These are phyloP conservation scores for Erythrocercus mccallii DNA, from an alignment of 2,113 vertebrate species.

Conservation along the genomic window DNA sequence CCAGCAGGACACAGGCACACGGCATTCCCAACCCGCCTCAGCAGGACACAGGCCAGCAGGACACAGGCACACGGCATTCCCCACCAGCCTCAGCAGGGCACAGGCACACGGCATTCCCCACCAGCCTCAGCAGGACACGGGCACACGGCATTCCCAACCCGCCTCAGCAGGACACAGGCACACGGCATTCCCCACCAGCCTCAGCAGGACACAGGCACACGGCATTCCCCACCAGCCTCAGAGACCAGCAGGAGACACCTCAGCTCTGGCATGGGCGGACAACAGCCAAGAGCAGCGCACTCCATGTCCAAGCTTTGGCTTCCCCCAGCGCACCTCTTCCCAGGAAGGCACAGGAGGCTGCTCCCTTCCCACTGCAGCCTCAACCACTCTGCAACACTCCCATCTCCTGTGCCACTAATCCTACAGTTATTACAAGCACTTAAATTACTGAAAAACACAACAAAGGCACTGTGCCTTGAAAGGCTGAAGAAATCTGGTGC, in stretches of 20 bases:
- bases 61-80: neutral
- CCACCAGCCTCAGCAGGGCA: neutral
- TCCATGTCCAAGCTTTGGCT: neutral
- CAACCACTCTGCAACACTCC: neutral
- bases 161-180: neutral
- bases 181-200: fast-evolving
- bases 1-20: neutral
- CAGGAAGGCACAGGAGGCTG: fast-evolving
- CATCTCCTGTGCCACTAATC: neutral
- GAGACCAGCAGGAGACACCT: neutral
- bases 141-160: no score
- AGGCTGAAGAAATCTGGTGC: neutral
- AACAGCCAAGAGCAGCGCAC: neutral
- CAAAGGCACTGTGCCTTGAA: neutral
- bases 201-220: neutral
- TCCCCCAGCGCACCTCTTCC: neutral
- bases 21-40: fast-evolving
- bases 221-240: fast-evolving
- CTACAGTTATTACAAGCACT: neutral
- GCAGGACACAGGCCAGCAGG: neutral
- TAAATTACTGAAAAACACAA: neutral
- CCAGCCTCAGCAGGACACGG: no score
- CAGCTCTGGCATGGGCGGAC: neutral
- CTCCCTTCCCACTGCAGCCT: neutral
- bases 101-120: no score